These are phyloP conservation scores for Sapayoa aenigma DNA, from an alignment of 2,113 vertebrate species.

Conservation along the genomic window DNA sequence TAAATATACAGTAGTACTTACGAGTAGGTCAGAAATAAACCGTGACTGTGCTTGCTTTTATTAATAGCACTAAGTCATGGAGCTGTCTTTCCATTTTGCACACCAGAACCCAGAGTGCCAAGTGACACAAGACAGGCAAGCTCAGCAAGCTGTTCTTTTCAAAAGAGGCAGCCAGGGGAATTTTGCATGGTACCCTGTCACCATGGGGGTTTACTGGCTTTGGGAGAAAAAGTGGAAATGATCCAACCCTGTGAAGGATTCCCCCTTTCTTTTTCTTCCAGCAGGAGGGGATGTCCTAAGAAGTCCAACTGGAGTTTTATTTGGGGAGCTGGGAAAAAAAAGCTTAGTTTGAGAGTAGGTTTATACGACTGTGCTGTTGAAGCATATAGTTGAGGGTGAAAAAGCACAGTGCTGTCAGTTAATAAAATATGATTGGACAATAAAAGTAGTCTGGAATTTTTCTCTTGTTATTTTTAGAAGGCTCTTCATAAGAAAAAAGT, in stretches of 20 bases:
- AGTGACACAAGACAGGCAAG: background rate
- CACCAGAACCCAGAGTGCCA: background rate
- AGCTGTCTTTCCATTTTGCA: background rate
- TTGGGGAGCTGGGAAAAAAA: background rate
- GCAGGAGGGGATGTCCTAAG: background rate
- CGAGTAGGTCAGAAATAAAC: background rate
- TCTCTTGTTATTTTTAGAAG: background rate
- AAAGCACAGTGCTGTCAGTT: background rate
- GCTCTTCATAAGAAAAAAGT: background rate
- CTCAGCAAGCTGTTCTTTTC: background rate
- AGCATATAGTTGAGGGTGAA: background rate
- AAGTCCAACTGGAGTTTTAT: background rate
- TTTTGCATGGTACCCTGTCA: background rate
- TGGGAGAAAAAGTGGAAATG: background rate
- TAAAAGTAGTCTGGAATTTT: background rate
- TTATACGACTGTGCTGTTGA: background rate
- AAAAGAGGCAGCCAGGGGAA: background rate
- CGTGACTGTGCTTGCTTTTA: background rate
- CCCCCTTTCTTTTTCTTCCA: background rate
- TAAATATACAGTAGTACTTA: background rate
- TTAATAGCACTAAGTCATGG: slow-evolving; percentile 1
- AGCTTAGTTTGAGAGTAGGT: background rate
- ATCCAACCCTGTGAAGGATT: background rate
- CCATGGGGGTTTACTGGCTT: background rate
- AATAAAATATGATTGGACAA: background rate